Evolutionary conservation across 1,140 invertebrate genomes (phyloP).

Genomic region (Trichonephila clavata): DNA sequence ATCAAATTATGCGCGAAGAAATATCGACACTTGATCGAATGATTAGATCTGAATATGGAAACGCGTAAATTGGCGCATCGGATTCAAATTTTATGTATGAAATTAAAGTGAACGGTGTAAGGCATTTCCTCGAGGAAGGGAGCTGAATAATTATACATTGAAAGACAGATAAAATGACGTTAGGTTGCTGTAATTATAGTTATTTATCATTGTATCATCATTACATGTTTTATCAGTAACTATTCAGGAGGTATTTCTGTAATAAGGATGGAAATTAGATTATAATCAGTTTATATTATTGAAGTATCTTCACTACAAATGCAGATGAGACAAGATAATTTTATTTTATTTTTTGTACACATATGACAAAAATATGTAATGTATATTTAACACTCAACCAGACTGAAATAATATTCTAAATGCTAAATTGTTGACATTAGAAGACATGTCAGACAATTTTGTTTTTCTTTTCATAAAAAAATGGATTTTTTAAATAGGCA

Average conservation of each 20-base stretch:
- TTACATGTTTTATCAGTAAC: neutral
- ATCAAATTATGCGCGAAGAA: neutral
- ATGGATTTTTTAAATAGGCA: too few species aligned
- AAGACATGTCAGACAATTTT: too few species aligned
- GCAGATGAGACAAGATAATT: neutral
- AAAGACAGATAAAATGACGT: neutral
- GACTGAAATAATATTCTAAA: too few species aligned
- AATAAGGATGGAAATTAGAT: neutral
- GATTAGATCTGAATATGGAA: neutral
- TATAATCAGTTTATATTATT: neutral
- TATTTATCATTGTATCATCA: neutral
- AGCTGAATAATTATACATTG: neutral
- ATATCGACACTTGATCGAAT: neutral
- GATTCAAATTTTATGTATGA: neutral
- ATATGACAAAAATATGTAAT: neutral
- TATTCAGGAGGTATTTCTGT: neutral
- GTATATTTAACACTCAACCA: too few species aligned
- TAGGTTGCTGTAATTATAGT: conserved; percentile 25
- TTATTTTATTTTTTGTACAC: neutral
- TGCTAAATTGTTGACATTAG: too few species aligned
- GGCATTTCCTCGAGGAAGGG: neutral
- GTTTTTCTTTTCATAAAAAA: too few species aligned
- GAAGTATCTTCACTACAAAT: neutral
- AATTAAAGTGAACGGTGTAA: neutral
- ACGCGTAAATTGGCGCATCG: neutral